These are phyloP conservation scores for Lasioglossum pauxillum DNA, from an alignment of 2,888 invertebrate species.

Conservation along the genomic window DNA sequence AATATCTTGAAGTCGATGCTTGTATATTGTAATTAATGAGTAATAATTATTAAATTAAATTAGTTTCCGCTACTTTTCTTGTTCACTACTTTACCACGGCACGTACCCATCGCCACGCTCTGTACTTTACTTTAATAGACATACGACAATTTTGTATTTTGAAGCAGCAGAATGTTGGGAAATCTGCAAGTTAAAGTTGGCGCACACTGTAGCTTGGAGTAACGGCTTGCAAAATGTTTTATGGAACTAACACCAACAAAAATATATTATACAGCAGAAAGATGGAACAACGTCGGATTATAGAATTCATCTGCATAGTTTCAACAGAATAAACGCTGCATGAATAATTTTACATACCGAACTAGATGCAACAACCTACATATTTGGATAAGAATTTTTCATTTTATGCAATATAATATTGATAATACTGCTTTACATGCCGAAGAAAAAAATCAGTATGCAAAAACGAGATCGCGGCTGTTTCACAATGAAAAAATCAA, in stretches of 20 bases:
- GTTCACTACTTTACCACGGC: too few species aligned
- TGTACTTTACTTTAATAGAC: too few species aligned
- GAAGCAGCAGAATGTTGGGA: too few species aligned
- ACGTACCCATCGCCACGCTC: too few species aligned
- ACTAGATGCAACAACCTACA: not conserved
- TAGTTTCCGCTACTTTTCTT: too few species aligned
- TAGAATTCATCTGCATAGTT: not conserved
- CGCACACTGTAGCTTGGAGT: too few species aligned
- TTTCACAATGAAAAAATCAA: not conserved
- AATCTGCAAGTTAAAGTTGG: too few species aligned
- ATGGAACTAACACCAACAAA: not conserved
- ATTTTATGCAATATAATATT: not conserved
- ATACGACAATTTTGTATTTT: too few species aligned
- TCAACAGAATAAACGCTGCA: not conserved
- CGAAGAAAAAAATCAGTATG: not conserved
- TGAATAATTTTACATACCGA: not conserved
- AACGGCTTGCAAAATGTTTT: not conserved
- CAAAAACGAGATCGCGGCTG: not conserved
- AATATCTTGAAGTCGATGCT: too few species aligned
- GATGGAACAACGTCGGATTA: not conserved
- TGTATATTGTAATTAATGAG: too few species aligned
- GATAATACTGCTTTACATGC: not conserved
- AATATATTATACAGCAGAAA: not conserved
- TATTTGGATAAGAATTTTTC: not conserved
- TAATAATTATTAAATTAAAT: too few species aligned